Conservation (phyloP, 2,888 invertebrate genomes). For the Cataglyphis cursor region DNA sequence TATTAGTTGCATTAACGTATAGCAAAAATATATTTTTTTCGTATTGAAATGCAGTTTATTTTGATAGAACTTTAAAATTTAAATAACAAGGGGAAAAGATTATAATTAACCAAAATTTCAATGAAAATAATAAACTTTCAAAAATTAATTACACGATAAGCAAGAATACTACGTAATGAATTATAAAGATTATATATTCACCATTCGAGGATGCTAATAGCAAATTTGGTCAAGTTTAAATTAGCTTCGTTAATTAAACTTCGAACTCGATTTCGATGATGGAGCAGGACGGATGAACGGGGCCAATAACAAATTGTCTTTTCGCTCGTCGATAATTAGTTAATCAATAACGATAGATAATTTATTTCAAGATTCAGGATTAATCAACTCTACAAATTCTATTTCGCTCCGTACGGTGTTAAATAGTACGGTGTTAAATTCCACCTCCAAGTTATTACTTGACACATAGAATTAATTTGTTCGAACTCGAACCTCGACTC, state of each 20-base stretch:
- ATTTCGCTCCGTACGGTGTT: not conserved
- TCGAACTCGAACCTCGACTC: conserved; percentile 10
- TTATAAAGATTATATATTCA: not conserved
- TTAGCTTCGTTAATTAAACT: conserved; percentile 80
- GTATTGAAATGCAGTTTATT: not conserved
- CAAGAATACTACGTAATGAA: conserved; percentile 18
- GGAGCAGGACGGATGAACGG: conserved; percentile 46
- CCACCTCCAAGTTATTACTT: conserved; percentile 16
- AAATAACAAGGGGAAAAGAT: not conserved
- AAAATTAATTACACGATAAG: conserved; percentile 2
- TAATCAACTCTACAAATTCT: conserved; percentile 2
- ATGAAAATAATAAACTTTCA: not conserved
- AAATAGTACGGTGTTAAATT: conserved; percentile 1
- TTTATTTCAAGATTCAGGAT: conserved; percentile 54
- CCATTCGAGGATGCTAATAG: not conserved
- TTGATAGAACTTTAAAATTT: not conserved
- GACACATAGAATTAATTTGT: conserved; percentile 50
- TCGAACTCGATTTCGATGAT: conserved; percentile 75
- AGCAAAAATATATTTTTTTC: conserved; percentile 5
- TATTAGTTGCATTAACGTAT: not conserved
- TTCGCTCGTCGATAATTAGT: conserved; percentile 61
- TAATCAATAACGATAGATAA: conserved; percentile 66
- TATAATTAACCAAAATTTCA: not conserved
- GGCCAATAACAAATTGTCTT: conserved; percentile 68
- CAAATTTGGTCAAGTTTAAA: conserved; percentile 76